Conservation (phyloP, 2,888 invertebrate species). For the Limnephilus rhombicus region DNA sequence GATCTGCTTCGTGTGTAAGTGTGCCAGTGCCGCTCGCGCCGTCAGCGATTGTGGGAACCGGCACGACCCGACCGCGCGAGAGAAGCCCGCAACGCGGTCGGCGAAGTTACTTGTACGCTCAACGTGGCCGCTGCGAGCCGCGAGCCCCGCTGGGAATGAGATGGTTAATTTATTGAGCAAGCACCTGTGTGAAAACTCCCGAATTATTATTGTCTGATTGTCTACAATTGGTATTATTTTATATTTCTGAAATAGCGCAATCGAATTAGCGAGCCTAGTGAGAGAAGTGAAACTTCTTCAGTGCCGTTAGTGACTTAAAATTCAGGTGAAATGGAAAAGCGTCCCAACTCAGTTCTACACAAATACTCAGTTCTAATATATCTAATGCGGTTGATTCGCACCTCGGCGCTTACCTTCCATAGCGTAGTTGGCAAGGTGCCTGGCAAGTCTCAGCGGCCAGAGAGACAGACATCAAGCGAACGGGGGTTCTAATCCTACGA, state of each 20-base stretch:
- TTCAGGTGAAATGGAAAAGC: too few relatives aligned
- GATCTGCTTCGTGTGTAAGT: slow-evolving; percentile 51
- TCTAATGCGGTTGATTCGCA: too few relatives aligned
- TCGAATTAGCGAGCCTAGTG: background rate
- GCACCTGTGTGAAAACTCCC: slow-evolving; percentile 43
- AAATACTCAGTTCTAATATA: too few relatives aligned
- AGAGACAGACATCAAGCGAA: too few relatives aligned
- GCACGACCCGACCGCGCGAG: slow-evolving; percentile 52
- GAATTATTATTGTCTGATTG: slow-evolving; percentile 26
- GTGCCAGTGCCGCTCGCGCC: slow-evolving; percentile 46
- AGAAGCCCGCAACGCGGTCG: slow-evolving; percentile 26
- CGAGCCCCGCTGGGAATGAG: slow-evolving; percentile 36
- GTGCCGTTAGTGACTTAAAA: too few relatives aligned
- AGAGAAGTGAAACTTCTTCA: background rate
- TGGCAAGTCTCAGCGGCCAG: too few relatives aligned
- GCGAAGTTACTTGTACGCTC: background rate
- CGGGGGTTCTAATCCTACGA: too few relatives aligned
- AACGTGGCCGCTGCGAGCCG: slow-evolving; percentile 24
- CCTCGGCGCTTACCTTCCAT: too few relatives aligned
- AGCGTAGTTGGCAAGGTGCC: too few relatives aligned
- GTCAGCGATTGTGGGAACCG: slow-evolving; percentile 57
- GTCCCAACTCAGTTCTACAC: too few relatives aligned
- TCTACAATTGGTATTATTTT: background rate
- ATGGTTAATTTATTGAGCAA: slow-evolving; percentile 31
- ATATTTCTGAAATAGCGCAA: background rate